Conservation (phyloP, 2,888 invertebrate species). For the Nysson spinosus region DNA sequence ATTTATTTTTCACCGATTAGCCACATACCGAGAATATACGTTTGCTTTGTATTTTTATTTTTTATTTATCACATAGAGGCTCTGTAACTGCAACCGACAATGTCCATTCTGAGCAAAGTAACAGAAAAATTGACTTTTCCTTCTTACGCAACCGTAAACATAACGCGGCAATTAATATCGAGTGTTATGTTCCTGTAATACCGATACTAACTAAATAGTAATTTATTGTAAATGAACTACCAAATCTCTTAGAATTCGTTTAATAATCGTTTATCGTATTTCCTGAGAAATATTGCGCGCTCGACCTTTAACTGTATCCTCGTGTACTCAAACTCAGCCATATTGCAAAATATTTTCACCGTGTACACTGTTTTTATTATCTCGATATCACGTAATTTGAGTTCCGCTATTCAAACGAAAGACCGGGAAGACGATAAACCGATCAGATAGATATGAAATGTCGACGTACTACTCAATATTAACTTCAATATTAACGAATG, state of each 20-base stretch:
- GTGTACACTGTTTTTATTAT: too few relatives aligned
- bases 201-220: constrained; percentile 50
- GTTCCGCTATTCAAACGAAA: too few relatives aligned
- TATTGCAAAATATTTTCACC: too few relatives aligned
- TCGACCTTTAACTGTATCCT: constrained; percentile 49
- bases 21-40: constrained; percentile 57
- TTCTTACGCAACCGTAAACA: constrained; percentile 28
- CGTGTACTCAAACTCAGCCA: too few relatives aligned
- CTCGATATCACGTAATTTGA: constrained; percentile 12
- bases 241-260: constrained; percentile 51
- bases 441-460: too few relatives aligned
- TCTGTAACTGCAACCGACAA: constrained; percentile 49
- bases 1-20: constrained; percentile 61
- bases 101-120: constrained; percentile 23
- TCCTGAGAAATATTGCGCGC: constrained; percentile 36
- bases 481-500: constrained; percentile 30
- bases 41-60: constrained; percentile 59
- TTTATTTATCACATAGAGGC: constrained; percentile 59
- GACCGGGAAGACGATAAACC: too few relatives aligned
- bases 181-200: constrained; percentile 54
- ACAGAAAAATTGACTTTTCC: constrained; percentile 21
- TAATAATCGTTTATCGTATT: constrained; percentile 41
- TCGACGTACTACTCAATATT: too few relatives aligned
- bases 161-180: constrained; percentile 36
- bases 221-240: constrained; percentile 54